Evolutionary conservation across 2,797 vertebrate species (phyloP).

Genomic region (Siniperca undulata): DNA sequence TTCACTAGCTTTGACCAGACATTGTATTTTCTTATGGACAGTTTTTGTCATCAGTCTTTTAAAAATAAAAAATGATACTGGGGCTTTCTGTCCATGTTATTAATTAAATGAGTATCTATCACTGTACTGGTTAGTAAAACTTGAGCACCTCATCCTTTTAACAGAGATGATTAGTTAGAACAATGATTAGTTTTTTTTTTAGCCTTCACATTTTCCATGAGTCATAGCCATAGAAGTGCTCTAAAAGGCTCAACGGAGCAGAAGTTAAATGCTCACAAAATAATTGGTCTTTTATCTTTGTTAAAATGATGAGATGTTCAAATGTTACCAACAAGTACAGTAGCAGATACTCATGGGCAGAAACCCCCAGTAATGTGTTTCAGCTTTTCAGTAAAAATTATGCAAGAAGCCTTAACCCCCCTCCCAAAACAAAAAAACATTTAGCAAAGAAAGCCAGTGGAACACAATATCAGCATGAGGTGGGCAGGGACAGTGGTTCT

Average conservation of each 20-base stretch:
- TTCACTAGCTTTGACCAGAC: neutral
- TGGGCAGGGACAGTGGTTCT: neutral
- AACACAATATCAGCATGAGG: neutral
- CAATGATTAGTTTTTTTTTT: neutral
- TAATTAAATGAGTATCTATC: no score
- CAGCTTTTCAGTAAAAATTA: neutral
- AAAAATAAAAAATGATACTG: neutral
- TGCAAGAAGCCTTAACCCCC: neutral
- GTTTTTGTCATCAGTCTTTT: neutral
- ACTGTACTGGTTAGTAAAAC: neutral
- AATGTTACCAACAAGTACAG: neutral
- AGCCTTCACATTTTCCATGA: neutral
- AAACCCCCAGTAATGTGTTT: neutral
- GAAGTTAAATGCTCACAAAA: neutral
- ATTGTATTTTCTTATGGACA: neutral
- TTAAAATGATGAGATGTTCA: neutral
- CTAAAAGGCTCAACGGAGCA: neutral
- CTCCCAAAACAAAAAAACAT: no score
- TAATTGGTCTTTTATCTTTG: neutral
- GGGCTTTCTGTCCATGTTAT: neutral
- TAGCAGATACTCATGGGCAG: no score
- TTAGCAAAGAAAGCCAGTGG: neutral
- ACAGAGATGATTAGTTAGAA: neutral
- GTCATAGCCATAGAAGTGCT: neutral
- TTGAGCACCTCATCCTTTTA: neutral